phyloP scores from a whole-genome alignment of 2,888 invertebrate genomes.

The Colostygia pectinataria region DNA sequence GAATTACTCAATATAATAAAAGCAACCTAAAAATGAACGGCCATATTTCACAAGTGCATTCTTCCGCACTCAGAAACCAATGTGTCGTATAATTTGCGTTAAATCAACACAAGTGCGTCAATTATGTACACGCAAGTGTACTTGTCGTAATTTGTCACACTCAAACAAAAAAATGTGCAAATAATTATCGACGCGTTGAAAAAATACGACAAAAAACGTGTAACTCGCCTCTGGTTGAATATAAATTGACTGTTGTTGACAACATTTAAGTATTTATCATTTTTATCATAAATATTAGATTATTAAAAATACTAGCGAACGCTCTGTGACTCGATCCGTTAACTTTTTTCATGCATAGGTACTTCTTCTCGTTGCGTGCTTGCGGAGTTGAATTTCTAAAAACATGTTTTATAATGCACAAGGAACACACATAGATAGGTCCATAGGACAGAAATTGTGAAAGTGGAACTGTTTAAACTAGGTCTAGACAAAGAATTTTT shows the following conservation, averaged over 20 bases:
- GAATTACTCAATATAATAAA: neutral
- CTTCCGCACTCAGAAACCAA: slow-evolving; percentile 36
- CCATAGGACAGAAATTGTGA: too few relatives aligned
- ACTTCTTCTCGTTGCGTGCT: too few relatives aligned
- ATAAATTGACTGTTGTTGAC: slow-evolving; percentile 16
- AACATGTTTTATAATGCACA: too few relatives aligned
- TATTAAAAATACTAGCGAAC: too few relatives aligned
- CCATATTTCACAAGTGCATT: slow-evolving; percentile 28
- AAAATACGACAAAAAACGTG: slow-evolving; percentile 22
- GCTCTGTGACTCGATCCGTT: too few relatives aligned
- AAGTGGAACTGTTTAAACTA: too few relatives aligned
- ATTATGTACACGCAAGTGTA: slow-evolving; percentile 36
- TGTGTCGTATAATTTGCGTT: slow-evolving; percentile 46
- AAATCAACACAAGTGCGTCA: slow-evolving; percentile 23
- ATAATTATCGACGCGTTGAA: slow-evolving; percentile 21
- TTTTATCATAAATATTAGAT: too few relatives aligned
- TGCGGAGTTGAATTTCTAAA: too few relatives aligned
- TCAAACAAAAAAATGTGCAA: slow-evolving; percentile 22
- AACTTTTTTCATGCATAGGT: too few relatives aligned
- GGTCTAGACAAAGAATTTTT: too few relatives aligned
- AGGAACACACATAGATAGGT: too few relatives aligned
- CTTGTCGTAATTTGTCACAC: slow-evolving; percentile 35
- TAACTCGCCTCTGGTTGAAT: slow-evolving; percentile 13
- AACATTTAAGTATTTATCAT: too few relatives aligned
- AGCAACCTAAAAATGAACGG: neutral